These are phyloP conservation scores for Xestoiulus laeticollis DNA, from an alignment of 2,888 invertebrate genomes.

Conservation along the genomic window DNA sequence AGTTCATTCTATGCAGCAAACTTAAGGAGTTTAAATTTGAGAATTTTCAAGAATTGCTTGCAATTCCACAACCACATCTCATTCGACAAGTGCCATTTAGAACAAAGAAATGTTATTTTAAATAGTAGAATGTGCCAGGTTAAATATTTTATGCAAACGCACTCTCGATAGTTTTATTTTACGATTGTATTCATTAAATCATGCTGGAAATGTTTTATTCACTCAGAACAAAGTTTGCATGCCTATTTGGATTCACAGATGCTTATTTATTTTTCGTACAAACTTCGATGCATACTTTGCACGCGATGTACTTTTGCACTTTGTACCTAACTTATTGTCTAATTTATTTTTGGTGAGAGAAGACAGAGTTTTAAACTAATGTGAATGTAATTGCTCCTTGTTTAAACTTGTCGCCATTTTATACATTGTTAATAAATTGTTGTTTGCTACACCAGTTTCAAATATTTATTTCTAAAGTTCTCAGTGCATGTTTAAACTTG, in stretches of 20 bases:
- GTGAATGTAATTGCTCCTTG: neutral
- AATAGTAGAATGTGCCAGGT: neutral
- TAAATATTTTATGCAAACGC: neutral
- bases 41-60: neutral
- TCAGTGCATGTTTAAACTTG: neutral
- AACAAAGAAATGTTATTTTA: neutral
- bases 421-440: constrained; percentile 5
- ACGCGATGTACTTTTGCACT: too few species aligned
- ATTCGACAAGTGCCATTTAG: neutral
- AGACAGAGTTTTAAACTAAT: neutral
- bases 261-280: neutral
- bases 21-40: neutral
- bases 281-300: constrained; percentile 3
- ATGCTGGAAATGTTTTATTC: neutral
- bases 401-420: neutral
- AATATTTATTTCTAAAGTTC: neutral
- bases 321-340: constrained; percentile 7
- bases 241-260: neutral
- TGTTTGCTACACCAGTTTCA: neutral
- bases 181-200: neutral
- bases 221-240: neutral
- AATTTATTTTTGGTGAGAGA: neutral
- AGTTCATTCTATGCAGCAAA: neutral
- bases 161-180: neutral
- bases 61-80: neutral